A percentile compares a stretch with the other conserved stretches of the same genome.
Evolutionary conservation across 2,797 vertebrate species (phyloP).

Genomic region (Manis pentadactyla): DNA sequence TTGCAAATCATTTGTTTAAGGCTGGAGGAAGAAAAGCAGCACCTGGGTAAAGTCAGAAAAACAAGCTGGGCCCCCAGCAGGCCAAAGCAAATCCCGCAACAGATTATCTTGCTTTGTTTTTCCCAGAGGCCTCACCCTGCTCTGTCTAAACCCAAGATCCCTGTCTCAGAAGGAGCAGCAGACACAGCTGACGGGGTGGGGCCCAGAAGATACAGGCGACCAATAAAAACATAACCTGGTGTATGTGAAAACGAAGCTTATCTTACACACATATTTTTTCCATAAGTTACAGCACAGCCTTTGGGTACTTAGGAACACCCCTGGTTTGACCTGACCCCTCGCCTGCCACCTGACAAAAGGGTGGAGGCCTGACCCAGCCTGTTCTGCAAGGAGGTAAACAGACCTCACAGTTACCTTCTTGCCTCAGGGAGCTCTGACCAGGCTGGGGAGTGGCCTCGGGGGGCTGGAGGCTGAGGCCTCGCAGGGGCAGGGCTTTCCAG

Average conservation of each 20-base stretch:
- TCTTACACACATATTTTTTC: rapidly evolving
- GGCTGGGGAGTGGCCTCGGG: neutral
- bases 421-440: neutral
- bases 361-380: neutral
- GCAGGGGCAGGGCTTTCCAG: neutral
- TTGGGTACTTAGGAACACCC: neutral
- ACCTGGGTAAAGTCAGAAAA: too few species aligned
- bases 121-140: too few species aligned
- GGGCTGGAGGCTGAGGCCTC: neutral
- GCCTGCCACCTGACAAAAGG: neutral
- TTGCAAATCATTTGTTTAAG: too few species aligned
- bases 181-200: rapidly evolving
- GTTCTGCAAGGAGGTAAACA: neutral
- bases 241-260: too few species aligned
- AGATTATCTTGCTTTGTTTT: too few species aligned
- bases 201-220: neutral
- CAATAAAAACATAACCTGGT: rapidly evolving
- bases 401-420: neutral
- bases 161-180: neutral
- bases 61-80: too few species aligned
- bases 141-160: too few species aligned
- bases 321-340: neutral
- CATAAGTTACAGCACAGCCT: neutral
- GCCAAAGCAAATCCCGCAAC: too few species aligned
- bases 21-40: too few species aligned